These are phyloP conservation scores for Microctenopoma stevenorrisi DNA, from an alignment of 2,797 vertebrate genomes.

Conservation along the genomic window DNA sequence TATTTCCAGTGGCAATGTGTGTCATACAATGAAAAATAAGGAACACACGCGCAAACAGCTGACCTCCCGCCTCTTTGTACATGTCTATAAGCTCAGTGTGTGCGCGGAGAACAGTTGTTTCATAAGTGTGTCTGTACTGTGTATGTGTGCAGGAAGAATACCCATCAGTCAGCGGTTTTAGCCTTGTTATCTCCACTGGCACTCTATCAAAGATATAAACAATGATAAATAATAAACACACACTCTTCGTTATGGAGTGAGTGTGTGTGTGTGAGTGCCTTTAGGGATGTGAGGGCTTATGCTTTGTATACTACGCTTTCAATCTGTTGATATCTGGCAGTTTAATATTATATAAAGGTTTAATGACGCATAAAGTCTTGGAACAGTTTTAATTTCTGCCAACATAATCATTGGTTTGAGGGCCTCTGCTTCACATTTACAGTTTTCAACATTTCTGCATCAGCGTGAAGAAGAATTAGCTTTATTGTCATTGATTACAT, in stretches of 20 bases:
- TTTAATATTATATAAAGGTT: neutral
- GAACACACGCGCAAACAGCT: conserved; percentile 31
- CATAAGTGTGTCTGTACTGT: conserved; percentile 27
- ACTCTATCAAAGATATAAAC: conserved; percentile 64
- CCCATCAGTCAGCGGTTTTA: conserved; percentile 68
- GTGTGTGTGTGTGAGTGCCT: conserved; percentile 27
- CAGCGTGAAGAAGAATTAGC: no score
- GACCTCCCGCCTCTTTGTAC: conserved; percentile 21
- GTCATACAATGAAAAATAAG: conserved; percentile 60
- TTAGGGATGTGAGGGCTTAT: conserved; percentile 12
- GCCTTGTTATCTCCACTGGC: conserved; percentile 64
- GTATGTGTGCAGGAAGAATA: conserved; percentile 48
- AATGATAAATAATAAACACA: conserved; percentile 70
- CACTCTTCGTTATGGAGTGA: conserved; percentile 44
- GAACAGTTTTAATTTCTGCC: conserved; percentile 1
- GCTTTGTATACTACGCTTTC: neutral
- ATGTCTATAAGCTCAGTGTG: conserved; percentile 16
- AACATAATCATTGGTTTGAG: conserved; percentile 3
- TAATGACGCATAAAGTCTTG: neutral
- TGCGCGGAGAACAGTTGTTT: conserved; percentile 1
- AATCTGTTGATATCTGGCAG: neutral
- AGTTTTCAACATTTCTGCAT: no score
- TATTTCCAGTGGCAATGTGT: conserved; percentile 63
- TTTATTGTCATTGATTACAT: no score
- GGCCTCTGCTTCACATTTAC: neutral